Evolutionary conservation across 2,797 vertebrate species (phyloP).

Genomic region (Trematomus bernacchii): DNA sequence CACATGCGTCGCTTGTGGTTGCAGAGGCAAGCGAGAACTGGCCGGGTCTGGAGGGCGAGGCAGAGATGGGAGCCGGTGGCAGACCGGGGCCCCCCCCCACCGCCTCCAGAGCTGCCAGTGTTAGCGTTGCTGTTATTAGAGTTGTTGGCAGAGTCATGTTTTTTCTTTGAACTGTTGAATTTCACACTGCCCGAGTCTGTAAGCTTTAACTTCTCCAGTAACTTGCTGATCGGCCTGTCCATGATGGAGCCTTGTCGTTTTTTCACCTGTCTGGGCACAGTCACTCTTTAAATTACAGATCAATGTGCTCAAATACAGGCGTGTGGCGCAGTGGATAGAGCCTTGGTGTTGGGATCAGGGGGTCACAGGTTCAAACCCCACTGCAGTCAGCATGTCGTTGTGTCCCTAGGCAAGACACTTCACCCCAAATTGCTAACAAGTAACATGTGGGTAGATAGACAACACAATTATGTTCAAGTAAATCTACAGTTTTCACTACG

Average conservation of each 20-base stretch:
- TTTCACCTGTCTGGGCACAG: conserved; percentile 35
- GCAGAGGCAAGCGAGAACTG: conserved; percentile 76
- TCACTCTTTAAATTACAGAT: conserved; percentile 36
- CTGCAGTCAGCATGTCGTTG: no score
- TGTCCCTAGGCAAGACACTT: no score
- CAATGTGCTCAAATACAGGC: conserved; percentile 70
- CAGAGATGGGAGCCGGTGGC: conserved; percentile 61
- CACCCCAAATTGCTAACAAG: no score
- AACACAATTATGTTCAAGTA: conserved; percentile 71
- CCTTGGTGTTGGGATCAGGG: no score
- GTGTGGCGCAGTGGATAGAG: no score
- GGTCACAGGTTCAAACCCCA: no score
- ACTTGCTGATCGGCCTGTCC: conserved; percentile 90
- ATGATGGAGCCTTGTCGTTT: conserved; percentile 61
- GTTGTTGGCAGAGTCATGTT: conserved; percentile 84
- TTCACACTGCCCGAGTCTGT: conserved; percentile 90
- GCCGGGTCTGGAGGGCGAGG: conserved; percentile 78
- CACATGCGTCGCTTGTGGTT: conserved; percentile 74
- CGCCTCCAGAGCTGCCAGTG: conserved; percentile 60
- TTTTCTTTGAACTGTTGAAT: conserved; percentile 88
- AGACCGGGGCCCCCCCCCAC: conserved; percentile 50
- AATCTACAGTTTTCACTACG: conserved; percentile 55
- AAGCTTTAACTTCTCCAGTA: conserved; percentile 89
- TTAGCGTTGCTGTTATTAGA: conserved; percentile 87
- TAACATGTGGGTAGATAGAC: conserved; percentile 62